These are phyloP conservation scores for Zosterops lateralis DNA, from an alignment of 2,113 vertebrate species.

Conservation along the genomic window DNA sequence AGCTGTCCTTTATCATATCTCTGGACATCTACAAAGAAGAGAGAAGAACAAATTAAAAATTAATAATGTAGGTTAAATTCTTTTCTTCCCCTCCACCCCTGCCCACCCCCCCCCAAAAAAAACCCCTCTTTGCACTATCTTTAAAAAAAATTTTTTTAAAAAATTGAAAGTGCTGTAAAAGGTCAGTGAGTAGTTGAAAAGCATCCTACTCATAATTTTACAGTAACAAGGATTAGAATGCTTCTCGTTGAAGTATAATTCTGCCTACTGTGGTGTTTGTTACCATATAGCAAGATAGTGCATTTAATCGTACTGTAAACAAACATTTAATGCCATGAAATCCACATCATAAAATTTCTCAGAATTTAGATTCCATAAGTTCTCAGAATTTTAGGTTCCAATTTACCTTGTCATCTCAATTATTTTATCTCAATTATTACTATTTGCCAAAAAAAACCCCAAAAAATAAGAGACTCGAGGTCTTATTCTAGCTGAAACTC, in stretches of 20 bases:
- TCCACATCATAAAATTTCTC: neutral
- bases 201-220: neutral
- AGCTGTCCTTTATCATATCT: constrained; percentile 95
- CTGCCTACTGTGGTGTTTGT: neutral
- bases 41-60: constrained; percentile 96
- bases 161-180: neutral
- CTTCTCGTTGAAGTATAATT: neutral
- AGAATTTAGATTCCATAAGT: neutral
- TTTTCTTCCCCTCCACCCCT: neutral
- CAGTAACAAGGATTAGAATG: neutral
- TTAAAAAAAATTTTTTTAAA: neutral
- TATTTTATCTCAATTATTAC: neutral
- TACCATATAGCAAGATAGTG: neutral
- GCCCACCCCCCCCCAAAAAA: neutral
- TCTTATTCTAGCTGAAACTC: neutral
- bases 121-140: neutral
- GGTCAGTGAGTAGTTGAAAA: constrained; percentile 9
- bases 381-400: neutral
- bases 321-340: neutral
- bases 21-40: constrained; percentile 93
- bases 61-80: constrained; percentile 85
- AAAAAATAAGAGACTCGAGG: neutral
- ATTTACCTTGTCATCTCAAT: neutral
- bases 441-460: neutral
- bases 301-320: neutral